Percentiles rank a stretch among this genome's conserved stretches.
These are phyloP conservation scores for Drosophila varians DNA, from an alignment of 1,140 invertebrate species.

Conservation along the genomic window DNA sequence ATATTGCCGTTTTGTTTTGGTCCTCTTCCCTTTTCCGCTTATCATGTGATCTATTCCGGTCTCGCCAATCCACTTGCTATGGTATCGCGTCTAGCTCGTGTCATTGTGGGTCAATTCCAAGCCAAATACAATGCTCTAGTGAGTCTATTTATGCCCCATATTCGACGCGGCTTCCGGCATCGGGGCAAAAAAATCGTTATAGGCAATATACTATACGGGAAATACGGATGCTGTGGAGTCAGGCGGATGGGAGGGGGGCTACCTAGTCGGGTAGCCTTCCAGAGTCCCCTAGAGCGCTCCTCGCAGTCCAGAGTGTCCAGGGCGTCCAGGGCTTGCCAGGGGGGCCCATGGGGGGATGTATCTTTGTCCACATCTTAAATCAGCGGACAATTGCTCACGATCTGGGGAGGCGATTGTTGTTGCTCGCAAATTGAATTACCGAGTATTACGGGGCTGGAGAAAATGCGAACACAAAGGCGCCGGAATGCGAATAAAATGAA, in stretches of 20 bases:
- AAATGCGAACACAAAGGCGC: conserved; percentile 56
- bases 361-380: conserved; percentile 37
- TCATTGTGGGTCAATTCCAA: conserved; percentile 38
- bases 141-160: conserved; percentile 3
- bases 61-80: too few relatives aligned
- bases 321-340: too few relatives aligned
- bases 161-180: conserved; percentile 32
- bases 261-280: not conserved
- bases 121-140: conserved; percentile 16
- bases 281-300: not conserved
- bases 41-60: not conserved
- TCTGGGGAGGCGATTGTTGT: conserved; percentile 27
- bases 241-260: not conserved
- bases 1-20: not conserved
- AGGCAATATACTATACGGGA: not conserved
- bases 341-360: not conserved
- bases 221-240: not conserved
- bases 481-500: conserved; percentile 47
- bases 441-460: conserved; percentile 24
- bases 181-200: not conserved
- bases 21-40: not conserved
- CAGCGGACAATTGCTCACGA: conserved; percentile 54
- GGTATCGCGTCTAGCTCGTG: conserved; percentile 13
- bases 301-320: not conserved
- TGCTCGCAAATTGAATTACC: conserved; percentile 66